Conservation (phyloP, 1,140 invertebrate species). For the Drosophila pandora region DNA sequence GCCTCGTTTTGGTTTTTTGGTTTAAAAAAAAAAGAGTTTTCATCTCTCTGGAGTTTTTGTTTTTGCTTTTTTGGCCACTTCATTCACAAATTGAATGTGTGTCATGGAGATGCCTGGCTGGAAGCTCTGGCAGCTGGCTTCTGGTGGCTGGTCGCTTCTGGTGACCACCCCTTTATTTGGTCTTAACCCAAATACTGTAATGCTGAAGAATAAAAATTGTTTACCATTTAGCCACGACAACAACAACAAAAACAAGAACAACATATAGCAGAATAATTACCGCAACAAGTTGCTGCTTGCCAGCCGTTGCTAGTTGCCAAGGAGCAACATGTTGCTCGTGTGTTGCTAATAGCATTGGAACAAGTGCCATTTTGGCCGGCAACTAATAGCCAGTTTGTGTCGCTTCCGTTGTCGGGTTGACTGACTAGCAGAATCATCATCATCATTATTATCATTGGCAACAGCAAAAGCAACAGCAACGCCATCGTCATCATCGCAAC, state of each 20-base stretch:
- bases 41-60: conserved; percentile 14
- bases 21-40: conserved; percentile 48
- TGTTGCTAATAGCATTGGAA: conserved; percentile 81
- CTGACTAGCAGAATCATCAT: conserved; percentile 17
- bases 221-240: conserved; percentile 66
- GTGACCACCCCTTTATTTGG: conserved; percentile 79
- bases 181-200: conserved; percentile 78
- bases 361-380: conserved; percentile 80
- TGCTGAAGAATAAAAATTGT: conserved; percentile 65
- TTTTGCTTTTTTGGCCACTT: conserved; percentile 58
- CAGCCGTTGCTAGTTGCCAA: conserved; percentile 35
- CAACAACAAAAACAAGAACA: conserved; percentile 8
- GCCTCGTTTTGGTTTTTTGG: conserved; percentile 55
- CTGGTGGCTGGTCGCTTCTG: conserved; percentile 24
- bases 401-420: conserved; percentile 69
- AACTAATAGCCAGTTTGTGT: conserved; percentile 82
- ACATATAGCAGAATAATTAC: conserved; percentile 68
- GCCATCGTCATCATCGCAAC: conserved; percentile 37
- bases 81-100: conserved; percentile 80
- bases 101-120: conserved; percentile 38
- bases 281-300: conserved; percentile 69
- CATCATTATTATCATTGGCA: conserved; percentile 35
- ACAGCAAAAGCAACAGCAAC: conserved; percentile 15
- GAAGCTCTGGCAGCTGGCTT: conserved; percentile 18
- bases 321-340: conserved; percentile 56